These are phyloP conservation scores for Callocephalon fimbriatum DNA, from an alignment of 2,113 vertebrate species.

Conservation along the genomic window DNA sequence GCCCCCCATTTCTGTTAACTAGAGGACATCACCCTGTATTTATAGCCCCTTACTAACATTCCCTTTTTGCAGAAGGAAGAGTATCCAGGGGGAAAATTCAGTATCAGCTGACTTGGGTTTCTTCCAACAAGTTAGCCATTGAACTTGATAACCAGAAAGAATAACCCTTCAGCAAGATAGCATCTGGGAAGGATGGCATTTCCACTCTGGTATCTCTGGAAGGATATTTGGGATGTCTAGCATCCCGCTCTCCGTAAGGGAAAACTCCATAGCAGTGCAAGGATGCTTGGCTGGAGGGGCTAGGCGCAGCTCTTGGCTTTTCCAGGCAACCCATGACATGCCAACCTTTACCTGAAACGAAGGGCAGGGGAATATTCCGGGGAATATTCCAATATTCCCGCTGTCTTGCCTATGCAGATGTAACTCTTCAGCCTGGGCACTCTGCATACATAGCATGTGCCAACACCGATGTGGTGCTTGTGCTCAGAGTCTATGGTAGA, in stretches of 20 bases:
- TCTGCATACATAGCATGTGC: fast-evolving
- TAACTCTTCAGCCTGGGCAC: neutral
- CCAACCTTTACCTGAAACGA: neutral
- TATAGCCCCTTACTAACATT: neutral
- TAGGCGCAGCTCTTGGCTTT: neutral
- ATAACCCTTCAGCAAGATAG: neutral
- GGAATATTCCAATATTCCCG: neutral
- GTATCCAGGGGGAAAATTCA: neutral
- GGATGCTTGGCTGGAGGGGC: neutral
- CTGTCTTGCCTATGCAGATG: neutral
- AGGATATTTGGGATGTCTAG: neutral
- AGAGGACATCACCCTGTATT: neutral
- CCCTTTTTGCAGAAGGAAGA: neutral
- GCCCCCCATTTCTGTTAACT: neutral
- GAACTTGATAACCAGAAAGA: neutral
- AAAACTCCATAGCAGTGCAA: fast-evolving
- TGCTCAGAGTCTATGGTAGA: neutral
- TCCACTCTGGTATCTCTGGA: neutral
- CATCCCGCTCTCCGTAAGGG: fast-evolving
- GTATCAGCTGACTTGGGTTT: neutral
- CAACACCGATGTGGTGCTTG: fast-evolving
- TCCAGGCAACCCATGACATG: fast-evolving
- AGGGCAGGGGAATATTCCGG: neutral
- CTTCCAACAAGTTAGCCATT: neutral
- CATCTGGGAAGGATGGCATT: neutral